Evolutionary conservation across 2,888 invertebrate species (phyloP), one percentile per base, ranked within the genome.

Genomic region (Eilema caniola): DNA sequence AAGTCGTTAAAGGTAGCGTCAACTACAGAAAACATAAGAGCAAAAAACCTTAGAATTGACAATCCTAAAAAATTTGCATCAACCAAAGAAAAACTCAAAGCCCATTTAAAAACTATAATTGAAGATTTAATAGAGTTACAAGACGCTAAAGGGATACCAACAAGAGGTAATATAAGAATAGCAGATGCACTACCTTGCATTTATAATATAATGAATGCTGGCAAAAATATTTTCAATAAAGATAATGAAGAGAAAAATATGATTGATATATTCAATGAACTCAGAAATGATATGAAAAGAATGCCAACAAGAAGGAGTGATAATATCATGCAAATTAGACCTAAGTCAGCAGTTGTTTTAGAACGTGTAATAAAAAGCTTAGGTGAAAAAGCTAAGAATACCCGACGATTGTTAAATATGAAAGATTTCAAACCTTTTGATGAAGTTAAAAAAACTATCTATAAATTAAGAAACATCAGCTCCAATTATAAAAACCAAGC

Each of bases 121-220:
- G 88, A 92, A 72, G 94, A 94, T 81, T 78, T 95, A 28, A 74
- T 89, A 23, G 92, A 93, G 66, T 73, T 95, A 70, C 91, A 93
- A 79, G 88, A 84, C 67, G 85, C 86, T 24, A 86, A 84, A 73
- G 89, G 90, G 0, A 75, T 85, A 59, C 74, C 73, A 37, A 81
- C 81, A 61, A 85, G 83, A 59, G 76, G 77, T 11, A 85, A 88
- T 25, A 77, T 90, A 53, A 87, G 87, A 67, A 83, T 94, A 62
- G 82, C 85, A 5, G 89, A 93, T 69, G 89, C 87, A 0, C 76
- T 95, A 23, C 95, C 95, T 24, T 95, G 95, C 74, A 87, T 95
- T 73, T 90, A 89, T 73, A 92, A 92, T 69, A 80, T 93, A 56
- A 77, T 95, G 23, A 89, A 88, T 67, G 69, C 74, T 14, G 84